Evolutionary conservation across 2,888 invertebrate genomes (phyloP), one percentile per base, ranked within the genome.

Genomic region (Siphlonurus alternatus): DNA sequence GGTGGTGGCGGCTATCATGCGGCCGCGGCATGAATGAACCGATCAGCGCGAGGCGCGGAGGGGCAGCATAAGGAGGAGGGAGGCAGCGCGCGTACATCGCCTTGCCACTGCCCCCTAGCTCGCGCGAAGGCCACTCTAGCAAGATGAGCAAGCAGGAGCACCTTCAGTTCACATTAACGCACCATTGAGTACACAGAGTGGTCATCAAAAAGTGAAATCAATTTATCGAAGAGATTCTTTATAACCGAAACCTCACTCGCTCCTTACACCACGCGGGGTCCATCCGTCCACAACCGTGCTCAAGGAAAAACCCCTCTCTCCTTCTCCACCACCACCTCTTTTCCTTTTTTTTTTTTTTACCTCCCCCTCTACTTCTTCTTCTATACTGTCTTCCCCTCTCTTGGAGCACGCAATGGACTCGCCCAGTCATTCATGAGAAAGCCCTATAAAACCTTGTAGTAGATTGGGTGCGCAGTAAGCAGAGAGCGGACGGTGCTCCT

Each of bases 391-490:
- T 25, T 38, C 63, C 59, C 64, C 64, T 54, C 61, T 54, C 61
- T 61, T 10, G 25, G 23, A 20, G 53, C 65, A 22, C 25, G 59
- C 56, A 66, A 65, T 67, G 67, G 66, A 66, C 66, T 65, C 67
- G 65, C 65, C 64, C 64, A 68, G 66, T 68, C 68, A 68, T 68
- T 68, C 68, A 68, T 67, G 65, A 66, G 66, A 66, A 67, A 38
- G 38, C 63, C 64, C 67, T 67, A 68, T 68, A 68, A 65, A 67
- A 67, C 67, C 65, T 61, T 65, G 66, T 65, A 66, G 67, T 66
- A 38, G 38, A 60, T 60, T 60, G 60, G 60, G 60, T 60, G 60
- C 60, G 25, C 51, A 38, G 61, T 61, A 38, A 38, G 61, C 23
- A 19, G 61, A 19, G 24, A 19, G 23, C 23, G 25, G 25, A 10